Percentiles rank a stretch among this genome's conserved stretches.
Conservation (phyloP, 2,797 vertebrate species). For the Clarias laeviceps region DNA sequence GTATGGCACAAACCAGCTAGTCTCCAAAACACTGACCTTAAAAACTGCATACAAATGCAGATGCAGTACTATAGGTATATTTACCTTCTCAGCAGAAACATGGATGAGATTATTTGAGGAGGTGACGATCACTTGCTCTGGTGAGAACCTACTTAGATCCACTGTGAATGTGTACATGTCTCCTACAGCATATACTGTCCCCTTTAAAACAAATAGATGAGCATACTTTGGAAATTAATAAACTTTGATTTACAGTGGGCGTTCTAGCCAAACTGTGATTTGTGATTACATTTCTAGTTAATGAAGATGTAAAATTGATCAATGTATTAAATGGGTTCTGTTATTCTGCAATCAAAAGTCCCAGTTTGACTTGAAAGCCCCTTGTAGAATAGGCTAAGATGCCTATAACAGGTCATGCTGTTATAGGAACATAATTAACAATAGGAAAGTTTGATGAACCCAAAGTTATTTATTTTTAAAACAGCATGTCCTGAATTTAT, state of each 20-base stretch:
- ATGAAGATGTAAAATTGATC: too few relatives aligned
- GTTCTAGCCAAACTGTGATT: too few relatives aligned
- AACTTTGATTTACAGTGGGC: neutral
- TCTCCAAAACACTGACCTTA: neutral
- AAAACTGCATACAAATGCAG: neutral
- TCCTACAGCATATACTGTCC: conserved; percentile 79
- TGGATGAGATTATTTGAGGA: conserved; percentile 88
- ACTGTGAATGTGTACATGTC: conserved; percentile 86
- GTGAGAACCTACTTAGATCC: conserved; percentile 85
- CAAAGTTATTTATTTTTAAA: neutral
- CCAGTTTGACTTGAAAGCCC: too few relatives aligned
- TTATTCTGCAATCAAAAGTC: too few relatives aligned
- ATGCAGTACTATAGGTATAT: neutral
- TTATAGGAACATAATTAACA: neutral
- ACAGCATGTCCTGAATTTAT: neutral
- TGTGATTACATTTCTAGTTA: too few relatives aligned
- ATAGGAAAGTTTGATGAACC: neutral
- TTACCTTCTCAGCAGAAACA: conserved; percentile 88
- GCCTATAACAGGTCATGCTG: neutral
- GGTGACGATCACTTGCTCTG: conserved; percentile 86
- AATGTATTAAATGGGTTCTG: too few relatives aligned
- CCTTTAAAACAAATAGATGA: conserved; percentile 58
- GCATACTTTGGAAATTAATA: neutral
- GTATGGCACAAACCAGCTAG: neutral
- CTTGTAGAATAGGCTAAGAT: neutral